Evolutionary conservation across 2,113 vertebrate species (phyloP).

Genomic region (Lichenostomus cassidix): DNA sequence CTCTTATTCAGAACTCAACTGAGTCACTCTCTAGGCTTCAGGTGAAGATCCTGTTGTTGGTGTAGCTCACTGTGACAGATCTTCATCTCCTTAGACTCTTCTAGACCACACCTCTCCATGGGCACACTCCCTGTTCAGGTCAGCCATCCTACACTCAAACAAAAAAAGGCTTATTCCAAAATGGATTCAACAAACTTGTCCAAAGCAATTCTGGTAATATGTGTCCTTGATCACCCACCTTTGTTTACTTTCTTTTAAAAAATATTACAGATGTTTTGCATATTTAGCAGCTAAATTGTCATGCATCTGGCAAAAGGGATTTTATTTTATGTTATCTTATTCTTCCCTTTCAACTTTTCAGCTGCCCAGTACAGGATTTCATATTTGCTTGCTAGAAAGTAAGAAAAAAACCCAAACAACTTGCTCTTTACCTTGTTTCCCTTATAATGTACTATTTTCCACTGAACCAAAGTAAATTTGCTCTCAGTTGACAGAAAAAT

Average conservation of each 20-base stretch:
- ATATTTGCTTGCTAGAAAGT: not conserved
- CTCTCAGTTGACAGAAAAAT: slow-evolving; percentile 68
- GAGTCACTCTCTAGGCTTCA: not conserved
- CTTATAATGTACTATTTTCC: slow-evolving; percentile 48
- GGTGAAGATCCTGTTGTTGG: not conserved
- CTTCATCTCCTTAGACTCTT: not conserved
- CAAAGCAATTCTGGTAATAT: slow-evolving; percentile 36
- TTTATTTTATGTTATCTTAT: not conserved
- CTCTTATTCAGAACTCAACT: not conserved
- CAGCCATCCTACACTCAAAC: not conserved
- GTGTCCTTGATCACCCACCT: not conserved
- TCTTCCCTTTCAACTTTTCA: not conserved
- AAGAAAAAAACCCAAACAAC: not conserved
- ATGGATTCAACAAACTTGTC: slow-evolving; percentile 41
- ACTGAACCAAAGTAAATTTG: slow-evolving; percentile 68
- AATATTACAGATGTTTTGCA: slow-evolving; percentile 54
- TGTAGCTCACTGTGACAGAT: not conserved
- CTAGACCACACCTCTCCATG: not conserved
- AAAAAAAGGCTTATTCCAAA: slow-evolving; percentile 51
- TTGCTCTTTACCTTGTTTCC: not conserved
- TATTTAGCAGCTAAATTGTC: slow-evolving; percentile 69
- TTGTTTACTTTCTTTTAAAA: slow-evolving; percentile 14
- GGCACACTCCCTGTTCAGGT: not conserved
- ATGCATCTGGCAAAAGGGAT: slow-evolving; percentile 35
- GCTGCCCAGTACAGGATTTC: not conserved